A percentile compares a stretch with the other conserved stretches of the same genome.
Evolutionary conservation across 2,113 vertebrate species (phyloP).

Genomic region (Ctenomys sociabilis): DNA sequence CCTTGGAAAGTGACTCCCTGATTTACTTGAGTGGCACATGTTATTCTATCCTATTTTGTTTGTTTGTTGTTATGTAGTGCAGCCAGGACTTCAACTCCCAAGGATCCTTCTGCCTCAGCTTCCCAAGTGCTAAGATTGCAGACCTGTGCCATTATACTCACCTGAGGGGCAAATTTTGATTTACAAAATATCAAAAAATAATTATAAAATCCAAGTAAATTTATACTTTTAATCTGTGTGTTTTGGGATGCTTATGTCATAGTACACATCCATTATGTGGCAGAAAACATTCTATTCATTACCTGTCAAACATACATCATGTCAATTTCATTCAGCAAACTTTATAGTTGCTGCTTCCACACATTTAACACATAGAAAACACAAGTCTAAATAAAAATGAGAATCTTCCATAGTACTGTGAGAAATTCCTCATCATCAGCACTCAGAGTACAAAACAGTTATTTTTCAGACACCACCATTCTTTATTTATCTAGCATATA

Average conservation of each 20-base stretch:
- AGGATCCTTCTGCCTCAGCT: background rate
- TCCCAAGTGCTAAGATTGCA: background rate
- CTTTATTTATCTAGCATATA: conserved; percentile 37
- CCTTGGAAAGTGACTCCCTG: background rate
- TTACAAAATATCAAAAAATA: conserved; percentile 19
- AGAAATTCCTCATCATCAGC: conserved; percentile 14
- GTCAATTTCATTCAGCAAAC: conserved; percentile 1
- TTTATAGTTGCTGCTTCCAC: background rate
- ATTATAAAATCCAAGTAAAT: conserved; percentile 15
- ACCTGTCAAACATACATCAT: background rate
- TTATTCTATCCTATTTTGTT: background rate
- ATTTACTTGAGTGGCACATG: background rate
- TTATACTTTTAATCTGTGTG: background rate
- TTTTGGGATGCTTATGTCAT: background rate
- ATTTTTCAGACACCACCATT: conserved; percentile 48
- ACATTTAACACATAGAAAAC: conserved; percentile 45
- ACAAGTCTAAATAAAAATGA: conserved; percentile 30
- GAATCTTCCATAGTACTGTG: background rate
- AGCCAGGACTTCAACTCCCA: background rate
- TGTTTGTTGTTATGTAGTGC: background rate
- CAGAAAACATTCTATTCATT: background rate
- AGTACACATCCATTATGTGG: conserved; percentile 9
- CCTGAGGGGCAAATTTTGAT: background rate
- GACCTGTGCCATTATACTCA: background rate
- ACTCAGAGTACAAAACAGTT: background rate